Conservation (phyloP, 35 echinoderm and acorn worm genomes). For the Apostichopus californicus region DNA sequence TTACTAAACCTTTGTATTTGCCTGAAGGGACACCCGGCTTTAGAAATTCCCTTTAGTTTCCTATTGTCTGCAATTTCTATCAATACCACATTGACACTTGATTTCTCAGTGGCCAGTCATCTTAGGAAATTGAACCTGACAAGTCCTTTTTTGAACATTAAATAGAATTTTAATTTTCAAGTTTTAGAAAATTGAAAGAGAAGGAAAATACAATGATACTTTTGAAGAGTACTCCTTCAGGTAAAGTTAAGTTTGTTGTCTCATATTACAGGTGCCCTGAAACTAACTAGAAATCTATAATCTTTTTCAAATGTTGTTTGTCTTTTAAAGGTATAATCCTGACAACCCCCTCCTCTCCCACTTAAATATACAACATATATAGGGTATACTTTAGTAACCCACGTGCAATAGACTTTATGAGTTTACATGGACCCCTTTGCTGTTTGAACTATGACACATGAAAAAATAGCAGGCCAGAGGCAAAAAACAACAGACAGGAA, state of each 20-base stretch:
- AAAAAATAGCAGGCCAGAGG: too few species aligned
- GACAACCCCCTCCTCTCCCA: too few species aligned
- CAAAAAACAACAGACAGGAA: too few species aligned
- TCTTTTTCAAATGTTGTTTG: background rate
- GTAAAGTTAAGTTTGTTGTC: background rate
- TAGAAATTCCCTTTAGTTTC: background rate
- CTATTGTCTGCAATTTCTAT: background rate
- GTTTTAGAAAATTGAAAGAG: background rate
- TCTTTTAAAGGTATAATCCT: background rate
- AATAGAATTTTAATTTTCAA: too few species aligned
- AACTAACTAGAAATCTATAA: background rate
- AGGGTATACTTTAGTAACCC: too few species aligned
- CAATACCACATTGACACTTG: background rate
- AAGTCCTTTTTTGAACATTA: background rate
- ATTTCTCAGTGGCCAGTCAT: background rate
- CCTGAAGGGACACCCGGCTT: too few species aligned
- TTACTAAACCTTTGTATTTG: too few species aligned
- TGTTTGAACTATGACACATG: too few species aligned
- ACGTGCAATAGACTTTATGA: too few species aligned
- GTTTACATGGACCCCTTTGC: too few species aligned
- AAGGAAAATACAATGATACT: background rate
- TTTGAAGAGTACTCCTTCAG: background rate
- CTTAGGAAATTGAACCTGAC: background rate
- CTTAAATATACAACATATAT: too few species aligned
- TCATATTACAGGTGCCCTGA: background rate